Base-by-base conservation (phyloP, 2,888 invertebrate genomes). In the Acanthacorydalis orientalis region DNA sequence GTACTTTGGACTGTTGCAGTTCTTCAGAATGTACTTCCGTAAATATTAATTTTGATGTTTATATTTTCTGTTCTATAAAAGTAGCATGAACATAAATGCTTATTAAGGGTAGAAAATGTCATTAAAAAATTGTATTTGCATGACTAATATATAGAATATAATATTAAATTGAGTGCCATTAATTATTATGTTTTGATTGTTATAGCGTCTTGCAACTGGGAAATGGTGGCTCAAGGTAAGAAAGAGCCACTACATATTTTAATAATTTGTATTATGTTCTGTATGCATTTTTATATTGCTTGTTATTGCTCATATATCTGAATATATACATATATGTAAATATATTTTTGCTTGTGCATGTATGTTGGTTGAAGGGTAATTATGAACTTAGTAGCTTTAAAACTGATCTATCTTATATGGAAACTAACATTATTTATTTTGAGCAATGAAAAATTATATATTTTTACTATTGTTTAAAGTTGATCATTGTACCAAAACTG, bases 141-240 rank as follows among this genome's bases (percentile, higher is more conserved):
- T 37, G 37, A 23, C 37, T 14, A 37, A 37, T 14, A 37, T 37
- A 12, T 9, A 37, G 7, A 37, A 9, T 23, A 23, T 23, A 37
- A 37, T 12, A n/a, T n/a, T n/a, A 12, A n/a, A 37, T 14, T 37
- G 37, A 37, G 2, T 31, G 7, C 14, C 31, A 46, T 34, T 46
- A 39, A 46, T 39, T 53, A 54, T 53, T 57, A 58, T 62, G 62
- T 65, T 67, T 62, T 64, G 63, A 62, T 62, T 65, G 64, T 72
- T 74, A 64, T 75, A 75, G 74, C 73, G 72, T 65, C 71, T 73
- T 69, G 68, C 70, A 61, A 68, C 70, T 63, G 73, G 74, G 62
- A 75, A 74, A 67, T 71, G 71, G 68, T 73, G 72, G 71, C 69
- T 72, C 57, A 75, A 76, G 75, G 75, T 76, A 75, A 74, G 60